Evolutionary conservation across 2,113 vertebrate species (phyloP), one percentile per base, ranked within the genome.

Genomic region (Cettia cetti): DNA sequence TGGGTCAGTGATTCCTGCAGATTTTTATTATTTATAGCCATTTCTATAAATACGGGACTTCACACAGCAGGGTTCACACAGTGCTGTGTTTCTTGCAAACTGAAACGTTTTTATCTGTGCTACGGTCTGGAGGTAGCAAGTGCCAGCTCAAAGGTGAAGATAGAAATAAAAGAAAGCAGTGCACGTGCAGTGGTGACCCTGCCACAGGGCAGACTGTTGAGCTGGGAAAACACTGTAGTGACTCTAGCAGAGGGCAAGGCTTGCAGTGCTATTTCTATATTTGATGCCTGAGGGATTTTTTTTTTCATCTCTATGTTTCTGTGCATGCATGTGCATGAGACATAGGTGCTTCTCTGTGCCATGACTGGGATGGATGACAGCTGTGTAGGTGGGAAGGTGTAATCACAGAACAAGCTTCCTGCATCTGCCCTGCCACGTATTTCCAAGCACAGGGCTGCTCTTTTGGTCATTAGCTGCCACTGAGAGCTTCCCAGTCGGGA

Each of bases 11-110:
- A 68, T 82, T 72, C 90, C 90, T 90, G 88, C 88, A 95, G 85
- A 64, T 79, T 89, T 96, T 82, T 84, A 96, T 97, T 96, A 95
- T 96, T 96, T 96, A 94, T 93, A 94, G 72, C n/a, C 56, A 65
- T 86, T 83, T 86, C 93, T 94, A 92, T 96, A 93, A 95, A 97
- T 96, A 96, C 45, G 54, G 72, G 72, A 40, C 72, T 82, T 92
- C 35, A 33, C 66, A 52, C 87, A 57, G 59, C 7, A 44, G 5
- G 47, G 44, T 82, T 95, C 57, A 44, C 2, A 2, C 4, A 2
- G 56, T 52, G 45, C 76, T 30, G 44, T 45, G 82, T 64, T 75
- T 53, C 72, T 72, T 84, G 54, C 80, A 49, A 78, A 89, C 80
- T 1, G 21, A 53, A 81, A 56, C 1, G 0, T 30, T 92, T 59